A percentile compares a stretch with the other conserved stretches of the same genome.
Conservation (phyloP, 2,113 vertebrate genomes). For the Saiga tatarica region DNA sequence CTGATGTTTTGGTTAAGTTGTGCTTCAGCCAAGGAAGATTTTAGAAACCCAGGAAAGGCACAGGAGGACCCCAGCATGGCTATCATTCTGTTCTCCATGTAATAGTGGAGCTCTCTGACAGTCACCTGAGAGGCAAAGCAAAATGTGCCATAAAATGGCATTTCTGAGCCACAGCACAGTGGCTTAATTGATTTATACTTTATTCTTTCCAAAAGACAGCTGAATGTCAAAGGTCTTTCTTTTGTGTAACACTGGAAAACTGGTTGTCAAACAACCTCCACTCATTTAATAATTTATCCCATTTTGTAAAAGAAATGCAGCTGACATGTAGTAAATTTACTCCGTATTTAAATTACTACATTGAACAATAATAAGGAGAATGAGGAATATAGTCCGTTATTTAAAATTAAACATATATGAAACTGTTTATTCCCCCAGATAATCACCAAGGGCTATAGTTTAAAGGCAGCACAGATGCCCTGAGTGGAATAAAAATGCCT, state of each 20-base stretch:
- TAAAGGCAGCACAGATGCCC: conserved; percentile 80
- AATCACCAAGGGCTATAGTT: conserved; percentile 85
- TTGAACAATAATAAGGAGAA: conserved; percentile 84
- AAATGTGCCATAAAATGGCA: conserved; percentile 58
- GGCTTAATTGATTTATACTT: conserved; percentile 86
- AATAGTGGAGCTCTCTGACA: conserved; percentile 52
- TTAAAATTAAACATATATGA: conserved; percentile 88
- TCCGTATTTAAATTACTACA: conserved; percentile 83
- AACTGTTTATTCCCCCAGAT: conserved; percentile 81
- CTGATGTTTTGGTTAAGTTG: neutral
- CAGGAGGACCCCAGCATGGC: neutral
- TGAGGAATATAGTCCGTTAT: conserved; percentile 85
- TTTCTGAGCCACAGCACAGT: conserved; percentile 75
- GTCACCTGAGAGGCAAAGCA: conserved; percentile 77
- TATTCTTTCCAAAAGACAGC: conserved; percentile 86
- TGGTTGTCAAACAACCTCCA: conserved; percentile 86
- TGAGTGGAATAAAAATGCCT: conserved; percentile 80
- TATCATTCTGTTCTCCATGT: conserved; percentile 40
- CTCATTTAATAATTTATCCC: conserved; percentile 88
- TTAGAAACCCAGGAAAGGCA: neutral
- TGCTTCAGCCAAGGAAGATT: neutral
- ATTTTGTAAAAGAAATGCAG: conserved; percentile 85
- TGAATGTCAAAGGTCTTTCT: conserved; percentile 86
- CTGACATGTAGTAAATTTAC: conserved; percentile 83
- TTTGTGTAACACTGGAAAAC: conserved; percentile 85